Evolutionary conservation across 2,888 invertebrate genomes (phyloP), one percentile per base, ranked within the genome.

Genomic region (Synanthedon tipuliformis): DNA sequence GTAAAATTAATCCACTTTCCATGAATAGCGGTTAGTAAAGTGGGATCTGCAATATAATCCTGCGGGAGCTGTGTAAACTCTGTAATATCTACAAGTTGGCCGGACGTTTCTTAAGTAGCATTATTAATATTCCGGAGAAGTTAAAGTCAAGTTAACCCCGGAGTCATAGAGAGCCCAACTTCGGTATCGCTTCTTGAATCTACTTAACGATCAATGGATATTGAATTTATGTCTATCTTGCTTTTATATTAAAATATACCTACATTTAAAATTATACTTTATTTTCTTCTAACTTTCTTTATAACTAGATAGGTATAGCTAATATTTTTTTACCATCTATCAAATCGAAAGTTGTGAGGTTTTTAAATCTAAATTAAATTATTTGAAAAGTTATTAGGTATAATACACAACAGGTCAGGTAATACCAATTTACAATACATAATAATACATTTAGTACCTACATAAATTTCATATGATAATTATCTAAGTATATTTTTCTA

Each of bases 101-200:
- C 65, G 63, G 66, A 64, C 67, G 71, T 63, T 62, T 68, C 68
- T 69, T 70, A 71, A 74, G 77, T 73, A 69, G 66, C 68, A 71
- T 71, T 77, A 81, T 78, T 71, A 78, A 81, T 80, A 81, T 79
- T 77, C 70, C 65, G 62, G 66, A 56, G 53, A 68, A 72, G 60
- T 69, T 63, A 52, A 54, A 53, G 54, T 56, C 58, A 53, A 57
- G 53, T 51, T 57, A 59, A 66, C 68, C 79, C 67, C 57, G 63
- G 68, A 75, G 81, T 71, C 77, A 74, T 71, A 65, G 65, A 62
- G 61, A 55, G 62, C 67, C 69, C 64, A 66, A 65, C 61, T 65
- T 65, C 64, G 65, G 60, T 61, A 61, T 53, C 61, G 63, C 68
- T 67, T 59, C 61, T 66, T 73, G 66, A 72, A 71, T 78, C 76